Conservation (phyloP, 2,113 vertebrate genomes). For the Barbus barbus region DNA sequence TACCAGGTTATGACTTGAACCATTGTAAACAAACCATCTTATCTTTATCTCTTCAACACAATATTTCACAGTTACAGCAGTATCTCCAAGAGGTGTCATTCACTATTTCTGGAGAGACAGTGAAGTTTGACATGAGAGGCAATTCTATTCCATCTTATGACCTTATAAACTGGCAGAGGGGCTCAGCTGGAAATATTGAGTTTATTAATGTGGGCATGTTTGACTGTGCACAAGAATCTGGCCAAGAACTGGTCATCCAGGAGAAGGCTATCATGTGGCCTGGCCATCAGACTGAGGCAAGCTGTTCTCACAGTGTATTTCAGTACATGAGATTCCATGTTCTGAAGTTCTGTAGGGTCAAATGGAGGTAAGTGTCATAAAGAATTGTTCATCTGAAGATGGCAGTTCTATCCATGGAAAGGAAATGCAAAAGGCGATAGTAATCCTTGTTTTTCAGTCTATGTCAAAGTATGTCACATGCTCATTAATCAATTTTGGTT, state of each 20-base stretch:
- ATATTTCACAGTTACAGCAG: slow-evolving; percentile 66
- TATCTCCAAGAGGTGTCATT: slow-evolving; percentile 75
- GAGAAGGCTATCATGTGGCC: slow-evolving; percentile 70
- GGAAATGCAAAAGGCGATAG: neutral
- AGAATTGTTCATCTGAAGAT: slow-evolving; percentile 29
- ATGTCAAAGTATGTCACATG: neutral
- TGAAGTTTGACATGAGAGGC: slow-evolving; percentile 77
- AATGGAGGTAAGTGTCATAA: slow-evolving; percentile 70
- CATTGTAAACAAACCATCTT: neutral
- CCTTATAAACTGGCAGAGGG: slow-evolving; percentile 77
- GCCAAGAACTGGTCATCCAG: slow-evolving; percentile 72
- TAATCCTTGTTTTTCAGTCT: neutral
- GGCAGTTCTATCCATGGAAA: neutral
- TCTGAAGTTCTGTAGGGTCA: slow-evolving; percentile 75
- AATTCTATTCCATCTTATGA: slow-evolving; percentile 77
- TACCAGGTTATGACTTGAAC: neutral
- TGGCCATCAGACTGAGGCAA: slow-evolving; percentile 75
- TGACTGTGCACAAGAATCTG: slow-evolving; percentile 68
- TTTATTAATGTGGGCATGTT: slow-evolving; percentile 75
- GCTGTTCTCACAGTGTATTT: slow-evolving; percentile 75
- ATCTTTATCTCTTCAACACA: neutral
- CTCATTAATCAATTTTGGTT: neutral
- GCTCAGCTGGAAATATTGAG: slow-evolving; percentile 64
- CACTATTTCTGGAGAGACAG: slow-evolving; percentile 65
- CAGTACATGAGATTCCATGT: slow-evolving; percentile 74